Evolutionary conservation across 1,140 invertebrate species (phyloP).

Genomic region (Phthorimaea operculella): DNA sequence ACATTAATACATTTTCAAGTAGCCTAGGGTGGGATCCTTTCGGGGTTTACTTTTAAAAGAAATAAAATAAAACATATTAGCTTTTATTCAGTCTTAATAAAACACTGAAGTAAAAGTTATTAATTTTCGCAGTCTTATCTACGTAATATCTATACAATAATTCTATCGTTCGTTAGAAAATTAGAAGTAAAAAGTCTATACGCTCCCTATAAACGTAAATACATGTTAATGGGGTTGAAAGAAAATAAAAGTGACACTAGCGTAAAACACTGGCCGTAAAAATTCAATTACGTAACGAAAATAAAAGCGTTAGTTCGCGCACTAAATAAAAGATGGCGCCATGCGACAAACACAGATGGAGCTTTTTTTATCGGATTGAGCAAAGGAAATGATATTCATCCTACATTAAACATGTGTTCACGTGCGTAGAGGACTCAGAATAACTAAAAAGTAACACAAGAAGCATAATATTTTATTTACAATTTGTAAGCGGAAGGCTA

Average conservation of each 20-base stretch:
- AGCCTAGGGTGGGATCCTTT: constrained; percentile 53
- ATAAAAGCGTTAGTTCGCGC: constrained; percentile 13
- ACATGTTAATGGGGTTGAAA: no score
- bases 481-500: constrained; percentile 43
- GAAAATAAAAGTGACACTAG: no score
- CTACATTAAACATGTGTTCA: neutral
- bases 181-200: neutral
- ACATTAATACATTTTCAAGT: constrained; percentile 13
- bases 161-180: neutral
- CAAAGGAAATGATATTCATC: no score
- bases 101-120: constrained; percentile 40
- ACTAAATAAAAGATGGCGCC: neutral
- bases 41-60: constrained; percentile 20
- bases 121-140: constrained; percentile 23
- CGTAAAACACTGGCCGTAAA: no score
- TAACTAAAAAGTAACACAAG: constrained; percentile 10
- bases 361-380: no score
- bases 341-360: neutral
- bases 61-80: constrained; percentile 24
- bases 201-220: no score
- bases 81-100: constrained; percentile 54
- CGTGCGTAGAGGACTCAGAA: neutral
- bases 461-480: constrained; percentile 46
- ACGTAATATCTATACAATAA: constrained; percentile 15
- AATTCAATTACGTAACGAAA: constrained; percentile 3